Conservation (phyloP, 23 tunicate genomes). For the Diplosoma virens region DNA sequence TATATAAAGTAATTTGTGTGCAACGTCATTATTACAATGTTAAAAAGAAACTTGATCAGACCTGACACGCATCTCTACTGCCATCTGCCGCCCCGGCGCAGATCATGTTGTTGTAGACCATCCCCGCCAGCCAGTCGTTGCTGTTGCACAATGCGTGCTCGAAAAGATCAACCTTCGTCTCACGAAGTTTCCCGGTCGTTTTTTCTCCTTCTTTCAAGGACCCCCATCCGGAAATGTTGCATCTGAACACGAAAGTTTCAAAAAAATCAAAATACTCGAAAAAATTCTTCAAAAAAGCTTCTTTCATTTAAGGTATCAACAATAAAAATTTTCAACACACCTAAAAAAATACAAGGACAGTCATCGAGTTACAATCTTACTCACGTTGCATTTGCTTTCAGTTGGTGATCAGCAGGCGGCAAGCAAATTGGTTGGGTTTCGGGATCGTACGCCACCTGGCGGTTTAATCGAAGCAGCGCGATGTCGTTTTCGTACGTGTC, state of each 20-base stretch:
- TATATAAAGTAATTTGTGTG: too few relatives aligned
- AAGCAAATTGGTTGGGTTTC: slow-evolving; percentile 53
- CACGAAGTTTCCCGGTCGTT: slow-evolving; percentile 22
- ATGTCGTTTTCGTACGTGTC: slow-evolving; percentile 72
- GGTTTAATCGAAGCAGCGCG: slow-evolving; percentile 56
- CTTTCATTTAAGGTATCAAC: too few relatives aligned
- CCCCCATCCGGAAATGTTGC: slow-evolving; percentile 86
- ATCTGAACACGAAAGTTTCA: too few relatives aligned
- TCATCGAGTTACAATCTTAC: neutral
- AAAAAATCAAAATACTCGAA: too few relatives aligned
- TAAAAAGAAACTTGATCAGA: neutral
- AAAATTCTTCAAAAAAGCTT: too few relatives aligned
- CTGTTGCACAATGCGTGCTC: slow-evolving; percentile 54
- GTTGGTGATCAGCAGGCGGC: slow-evolving; percentile 20
- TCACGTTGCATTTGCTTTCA: neutral
- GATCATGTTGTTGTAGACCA: slow-evolving; percentile 53
- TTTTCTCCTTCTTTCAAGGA: slow-evolving; percentile 43
- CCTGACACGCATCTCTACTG: slow-evolving; percentile 83
- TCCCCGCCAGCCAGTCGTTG: slow-evolving; percentile 66
- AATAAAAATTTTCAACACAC: too few relatives aligned
- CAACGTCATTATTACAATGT: too few relatives aligned
- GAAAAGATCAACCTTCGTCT: slow-evolving; percentile 37
- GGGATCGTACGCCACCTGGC: slow-evolving; percentile 22
- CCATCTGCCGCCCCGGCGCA: slow-evolving; percentile 88
- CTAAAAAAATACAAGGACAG: too few relatives aligned